These are phyloP conservation scores for Lasioglossum marginatum DNA, from an alignment of 2,888 invertebrate genomes.

Conservation along the genomic window DNA sequence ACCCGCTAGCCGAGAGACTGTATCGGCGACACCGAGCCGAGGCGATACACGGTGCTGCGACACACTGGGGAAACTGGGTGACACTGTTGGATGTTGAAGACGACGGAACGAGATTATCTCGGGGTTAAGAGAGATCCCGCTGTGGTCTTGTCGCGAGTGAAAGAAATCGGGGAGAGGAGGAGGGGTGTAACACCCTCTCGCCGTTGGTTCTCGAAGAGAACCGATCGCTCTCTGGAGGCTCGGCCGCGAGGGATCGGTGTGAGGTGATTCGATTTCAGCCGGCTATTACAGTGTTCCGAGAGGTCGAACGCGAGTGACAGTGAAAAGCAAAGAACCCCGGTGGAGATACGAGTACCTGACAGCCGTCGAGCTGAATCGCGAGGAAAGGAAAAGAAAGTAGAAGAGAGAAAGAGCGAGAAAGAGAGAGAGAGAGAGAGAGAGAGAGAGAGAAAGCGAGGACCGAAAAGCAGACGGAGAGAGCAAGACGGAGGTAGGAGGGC, in stretches of 20 bases:
- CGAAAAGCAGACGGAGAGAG: slow-evolving; percentile 60
- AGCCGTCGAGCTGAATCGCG: slow-evolving; percentile 32
- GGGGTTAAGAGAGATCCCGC: not conserved
- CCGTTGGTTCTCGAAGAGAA: slow-evolving; percentile 29
- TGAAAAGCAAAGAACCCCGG: slow-evolving; percentile 54
- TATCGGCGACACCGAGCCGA: not conserved
- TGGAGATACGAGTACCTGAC: slow-evolving; percentile 40
- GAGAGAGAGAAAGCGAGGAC: slow-evolving; percentile 56
- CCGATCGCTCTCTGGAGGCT: slow-evolving; percentile 33
- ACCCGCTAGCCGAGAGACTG: not conserved
- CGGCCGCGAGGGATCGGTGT: slow-evolving; percentile 50
- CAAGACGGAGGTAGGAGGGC: slow-evolving; percentile 69
- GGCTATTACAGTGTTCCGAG: slow-evolving; percentile 44
- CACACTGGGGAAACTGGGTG: not conserved
- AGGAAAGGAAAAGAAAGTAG: slow-evolving; percentile 29
- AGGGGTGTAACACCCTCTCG: slow-evolving; percentile 14
- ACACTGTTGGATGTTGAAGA: not conserved
- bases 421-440: slow-evolving; percentile 60
- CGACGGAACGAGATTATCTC: not conserved
- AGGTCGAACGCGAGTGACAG: slow-evolving; percentile 58
- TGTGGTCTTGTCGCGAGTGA: slow-evolving; percentile 43
- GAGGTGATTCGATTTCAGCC: slow-evolving; percentile 57
- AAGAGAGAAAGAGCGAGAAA: slow-evolving; percentile 54
- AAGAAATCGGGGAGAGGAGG: slow-evolving; percentile 7
- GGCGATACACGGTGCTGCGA: not conserved